These are phyloP conservation scores for Lepidochitona cinerea DNA, from an alignment of 2,888 invertebrate genomes.

Conservation along the genomic window DNA sequence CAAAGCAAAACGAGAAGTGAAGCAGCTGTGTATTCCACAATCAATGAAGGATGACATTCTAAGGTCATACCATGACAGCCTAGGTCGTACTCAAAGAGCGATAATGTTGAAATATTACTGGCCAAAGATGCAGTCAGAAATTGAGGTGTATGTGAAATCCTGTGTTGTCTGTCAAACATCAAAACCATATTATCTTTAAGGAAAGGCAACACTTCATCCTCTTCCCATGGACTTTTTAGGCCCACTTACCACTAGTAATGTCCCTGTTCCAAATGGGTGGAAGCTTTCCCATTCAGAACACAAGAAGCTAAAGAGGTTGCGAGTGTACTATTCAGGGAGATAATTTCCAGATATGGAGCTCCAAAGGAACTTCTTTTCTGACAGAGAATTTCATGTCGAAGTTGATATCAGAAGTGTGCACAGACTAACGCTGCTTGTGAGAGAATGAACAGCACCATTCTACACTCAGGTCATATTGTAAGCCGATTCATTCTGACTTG, in stretches of 20 bases:
- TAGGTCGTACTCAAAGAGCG: background rate
- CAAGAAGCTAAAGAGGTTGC: background rate
- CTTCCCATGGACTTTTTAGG: background rate
- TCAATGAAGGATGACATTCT: background rate
- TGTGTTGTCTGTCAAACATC: conserved; percentile 7
- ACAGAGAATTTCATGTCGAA: background rate
- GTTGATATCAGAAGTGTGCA: background rate
- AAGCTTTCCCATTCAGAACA: background rate
- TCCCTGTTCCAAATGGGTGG: background rate
- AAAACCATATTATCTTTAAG: background rate
- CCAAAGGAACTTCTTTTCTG: background rate
- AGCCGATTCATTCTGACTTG: background rate
- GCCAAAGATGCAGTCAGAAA: conserved; percentile 3
- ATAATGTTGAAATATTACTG: conserved; percentile 1
- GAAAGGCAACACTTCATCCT: background rate
- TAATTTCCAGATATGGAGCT: background rate
- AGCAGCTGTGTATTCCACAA: background rate
- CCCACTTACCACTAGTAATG: background rate
- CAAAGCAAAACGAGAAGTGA: background rate
- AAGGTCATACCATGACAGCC: background rate
- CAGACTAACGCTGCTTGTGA: background rate
- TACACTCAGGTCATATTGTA: background rate
- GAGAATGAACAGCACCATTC: background rate
- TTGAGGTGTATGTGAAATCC: conserved; percentile 4
- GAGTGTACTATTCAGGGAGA: background rate